Conservation (phyloP, 2,113 vertebrate genomes). For the Excalfactoria chinensis region DNA sequence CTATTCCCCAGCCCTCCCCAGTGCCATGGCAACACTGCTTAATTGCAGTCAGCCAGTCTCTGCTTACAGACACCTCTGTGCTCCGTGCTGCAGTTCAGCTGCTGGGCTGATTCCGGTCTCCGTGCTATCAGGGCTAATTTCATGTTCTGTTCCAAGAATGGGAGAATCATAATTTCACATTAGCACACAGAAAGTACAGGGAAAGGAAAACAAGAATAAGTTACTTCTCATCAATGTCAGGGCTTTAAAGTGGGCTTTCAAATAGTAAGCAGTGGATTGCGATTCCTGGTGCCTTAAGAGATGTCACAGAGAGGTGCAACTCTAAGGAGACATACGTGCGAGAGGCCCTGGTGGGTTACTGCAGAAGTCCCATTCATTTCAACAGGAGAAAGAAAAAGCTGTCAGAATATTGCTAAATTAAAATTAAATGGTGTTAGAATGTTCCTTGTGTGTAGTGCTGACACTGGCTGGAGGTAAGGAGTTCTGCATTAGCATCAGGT, state of each 20-base stretch:
- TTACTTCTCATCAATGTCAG: background rate
- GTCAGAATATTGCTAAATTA: background rate
- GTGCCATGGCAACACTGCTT: background rate
- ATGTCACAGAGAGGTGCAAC: background rate
- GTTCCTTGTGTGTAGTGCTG: background rate
- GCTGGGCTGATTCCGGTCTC: background rate
- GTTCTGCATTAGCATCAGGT: background rate
- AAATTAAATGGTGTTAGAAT: background rate
- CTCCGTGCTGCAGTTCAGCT: background rate
- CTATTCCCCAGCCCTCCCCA: background rate
- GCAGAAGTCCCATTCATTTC: background rate
- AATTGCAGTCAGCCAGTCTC: background rate
- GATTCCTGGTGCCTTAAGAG: background rate
- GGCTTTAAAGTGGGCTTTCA: constrained; percentile 1
- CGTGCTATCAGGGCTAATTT: background rate
- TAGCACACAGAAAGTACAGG: background rate
- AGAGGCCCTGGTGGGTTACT: background rate
- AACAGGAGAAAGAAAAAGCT: background rate
- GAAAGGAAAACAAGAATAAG: constrained; percentile 20
- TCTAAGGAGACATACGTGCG: background rate
- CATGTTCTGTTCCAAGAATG: background rate
- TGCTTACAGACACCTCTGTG: background rate
- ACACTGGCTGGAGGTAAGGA: background rate
- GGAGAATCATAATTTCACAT: constrained; percentile 36
- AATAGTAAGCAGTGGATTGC: background rate